Evolutionary conservation across 1,140 invertebrate genomes (phyloP).

Genomic region (Hycleus cichorii): DNA sequence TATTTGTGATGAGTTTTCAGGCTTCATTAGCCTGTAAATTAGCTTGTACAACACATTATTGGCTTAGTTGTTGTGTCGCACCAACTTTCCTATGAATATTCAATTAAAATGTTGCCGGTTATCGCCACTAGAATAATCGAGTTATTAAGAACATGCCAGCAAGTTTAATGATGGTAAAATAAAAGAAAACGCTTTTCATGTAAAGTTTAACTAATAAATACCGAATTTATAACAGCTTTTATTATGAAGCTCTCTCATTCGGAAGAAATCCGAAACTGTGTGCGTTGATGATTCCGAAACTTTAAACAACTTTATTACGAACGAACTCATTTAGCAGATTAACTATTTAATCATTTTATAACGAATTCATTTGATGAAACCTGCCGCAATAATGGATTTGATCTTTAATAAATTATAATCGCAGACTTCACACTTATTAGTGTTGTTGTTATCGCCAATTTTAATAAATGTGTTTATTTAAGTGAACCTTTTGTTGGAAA

Average conservation of each 20-base stretch:
- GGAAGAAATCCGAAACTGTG: constrained; percentile 19
- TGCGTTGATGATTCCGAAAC: constrained; percentile 19
- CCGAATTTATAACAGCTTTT: not conserved
- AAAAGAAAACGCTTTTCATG: constrained; percentile 21
- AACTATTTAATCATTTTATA: constrained; percentile 11
- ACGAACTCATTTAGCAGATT: constrained; percentile 15
- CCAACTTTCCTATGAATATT: constrained; percentile 1
- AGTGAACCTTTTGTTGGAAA: too few relatives aligned
- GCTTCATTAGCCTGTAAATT: too few relatives aligned
- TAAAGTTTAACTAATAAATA: constrained; percentile 24
- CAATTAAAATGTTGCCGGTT: constrained; percentile 14
- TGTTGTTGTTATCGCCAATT: too few relatives aligned
- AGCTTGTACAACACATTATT: not conserved
- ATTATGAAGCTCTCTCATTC: constrained; percentile 23
- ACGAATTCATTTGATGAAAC: too few relatives aligned
- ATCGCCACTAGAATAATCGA: constrained; percentile 16
- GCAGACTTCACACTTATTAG: too few relatives aligned
- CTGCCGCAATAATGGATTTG: too few relatives aligned
- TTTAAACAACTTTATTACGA: constrained; percentile 13
- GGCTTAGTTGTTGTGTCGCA: not conserved
- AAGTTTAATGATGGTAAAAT: constrained; percentile 24
- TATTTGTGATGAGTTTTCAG: too few relatives aligned
- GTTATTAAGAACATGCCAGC: constrained; percentile 24
- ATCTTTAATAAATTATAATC: too few relatives aligned
- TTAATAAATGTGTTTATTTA: too few relatives aligned